Base-by-base conservation (phyloP, 2,797 vertebrate species). In the Sebastes hubbsi region DNA sequence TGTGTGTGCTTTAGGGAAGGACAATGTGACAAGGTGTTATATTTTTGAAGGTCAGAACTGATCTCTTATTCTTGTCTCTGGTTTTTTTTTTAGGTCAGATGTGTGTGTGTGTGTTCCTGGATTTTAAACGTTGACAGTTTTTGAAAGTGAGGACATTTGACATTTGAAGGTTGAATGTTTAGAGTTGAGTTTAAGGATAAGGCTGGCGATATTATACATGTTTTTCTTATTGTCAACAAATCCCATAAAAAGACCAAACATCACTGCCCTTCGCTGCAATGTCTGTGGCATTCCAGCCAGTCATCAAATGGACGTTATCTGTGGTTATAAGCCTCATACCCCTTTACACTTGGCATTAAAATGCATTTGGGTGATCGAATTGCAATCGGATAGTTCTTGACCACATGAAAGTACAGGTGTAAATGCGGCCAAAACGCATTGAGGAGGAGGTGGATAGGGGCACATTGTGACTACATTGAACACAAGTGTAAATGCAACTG, bases 41-140 rank as follows among this genome's bases (percentile, higher is more conserved):
- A 36, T 65, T 49, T 78, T 67, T 73, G 60, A 81, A 83, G 71
- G 84, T 69, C 73, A 73, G 7, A 42, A 11, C 69, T 60, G n/a
- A 78, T 66, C 65, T 62, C 18, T 65, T 66, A 30, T 80, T 13
- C 10, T 29, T 55, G 13, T 46, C 20, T 54, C 34, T 22, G n/a
- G 18, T 9, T 18, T 29, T 18, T 59, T 73, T 74, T 77, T 61
- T 29, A 52, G 67, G 56, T 76, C 65, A 64, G 24, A 4, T 56
- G 56, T 62, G 56, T 42, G 36, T 38, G 6, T 0, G 36, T 58
- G 58, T 59, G 58, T 54, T 20, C 8, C 13, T 65, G 10, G n/a
- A 13, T 54, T 72, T 11, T 4, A 7, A n/a, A 70, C 7, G 6
- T 4, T 10, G 13, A 77, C 42, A 22, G 38, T 4, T 73, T 32